Percentiles rank a stretch among this genome's conserved stretches.
Evolutionary conservation across 1,140 invertebrate species (phyloP).

Genomic region (Pseudoatta argentina): DNA sequence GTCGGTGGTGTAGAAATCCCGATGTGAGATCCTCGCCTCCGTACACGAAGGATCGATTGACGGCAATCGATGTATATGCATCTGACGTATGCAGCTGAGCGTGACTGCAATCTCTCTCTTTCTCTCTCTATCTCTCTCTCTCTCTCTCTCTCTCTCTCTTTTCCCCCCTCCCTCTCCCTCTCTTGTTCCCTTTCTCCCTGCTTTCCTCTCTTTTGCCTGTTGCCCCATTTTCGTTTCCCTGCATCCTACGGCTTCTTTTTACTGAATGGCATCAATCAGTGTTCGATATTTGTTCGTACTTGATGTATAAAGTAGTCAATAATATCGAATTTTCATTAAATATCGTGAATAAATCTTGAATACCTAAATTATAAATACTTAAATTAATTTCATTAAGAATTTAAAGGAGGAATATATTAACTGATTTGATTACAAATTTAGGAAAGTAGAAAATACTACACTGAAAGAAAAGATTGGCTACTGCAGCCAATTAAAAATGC

Average conservation of each 20-base stretch:
- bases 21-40: conserved; percentile 39
- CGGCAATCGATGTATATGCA: conserved; percentile 66
- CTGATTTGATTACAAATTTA: not conserved
- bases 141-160: not conserved
- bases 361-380: not conserved
- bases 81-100: conserved; percentile 63
- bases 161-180: not conserved
- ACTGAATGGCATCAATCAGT: conserved; percentile 17
- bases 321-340: conserved; percentile 20
- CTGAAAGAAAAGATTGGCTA: no score
- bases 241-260: conserved; percentile 7
- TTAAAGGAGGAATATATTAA: not conserved
- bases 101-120: conserved; percentile 12
- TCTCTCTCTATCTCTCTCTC: not conserved
- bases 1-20: conserved; percentile 46
- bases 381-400: not conserved
- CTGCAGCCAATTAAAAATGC: no score
- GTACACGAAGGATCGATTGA: conserved; percentile 62
- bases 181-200: not conserved
- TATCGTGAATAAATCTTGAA: not conserved
- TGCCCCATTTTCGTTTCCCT: conserved; percentile 26
- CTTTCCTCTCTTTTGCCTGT: not conserved
- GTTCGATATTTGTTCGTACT: conserved; percentile 13
- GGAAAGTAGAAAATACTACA: not conserved
- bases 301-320: not conserved